A percentile compares a stretch with the other conserved stretches of the same genome.
phyloP scores from a whole-genome alignment of 2,888 invertebrate species.

The Slavum lentiscoides region DNA sequence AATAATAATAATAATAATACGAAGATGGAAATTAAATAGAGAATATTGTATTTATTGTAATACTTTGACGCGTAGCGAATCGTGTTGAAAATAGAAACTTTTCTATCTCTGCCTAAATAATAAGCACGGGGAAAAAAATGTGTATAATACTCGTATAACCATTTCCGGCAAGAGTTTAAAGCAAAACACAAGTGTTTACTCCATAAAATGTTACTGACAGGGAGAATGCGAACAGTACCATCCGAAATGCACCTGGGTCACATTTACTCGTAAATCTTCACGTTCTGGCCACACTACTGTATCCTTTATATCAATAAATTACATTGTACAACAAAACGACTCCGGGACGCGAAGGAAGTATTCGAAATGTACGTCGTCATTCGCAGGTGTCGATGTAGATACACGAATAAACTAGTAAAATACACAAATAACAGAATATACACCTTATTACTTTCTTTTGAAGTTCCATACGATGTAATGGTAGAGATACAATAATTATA shows the following conservation, averaged over 20 bases:
- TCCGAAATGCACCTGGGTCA: slow-evolving; percentile 46
- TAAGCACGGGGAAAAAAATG: background rate
- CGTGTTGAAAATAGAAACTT: background rate
- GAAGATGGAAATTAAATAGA: background rate
- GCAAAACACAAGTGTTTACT: slow-evolving; percentile 37
- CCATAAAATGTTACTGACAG: slow-evolving; percentile 45
- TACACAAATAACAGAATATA: background rate
- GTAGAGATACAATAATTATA: no score
- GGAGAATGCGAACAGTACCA: slow-evolving; percentile 16
- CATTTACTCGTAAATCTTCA: slow-evolving; percentile 48
- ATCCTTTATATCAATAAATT: slow-evolving; percentile 50
- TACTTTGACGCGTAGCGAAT: background rate
- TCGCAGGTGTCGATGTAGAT: slow-evolving; percentile 28
- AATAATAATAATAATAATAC: no score
- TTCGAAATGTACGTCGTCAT: slow-evolving; percentile 18
- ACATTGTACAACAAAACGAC: slow-evolving; percentile 13
- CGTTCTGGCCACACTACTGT: slow-evolving; percentile 38
- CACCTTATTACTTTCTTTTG: background rate
- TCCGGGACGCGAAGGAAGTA: background rate
- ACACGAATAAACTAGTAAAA: slow-evolving; percentile 13
- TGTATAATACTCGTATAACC: background rate
- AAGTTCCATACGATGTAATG: background rate
- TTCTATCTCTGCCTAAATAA: background rate
- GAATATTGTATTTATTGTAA: background rate
- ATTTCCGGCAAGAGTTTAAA: slow-evolving; percentile 4